Conservation (phyloP, 2,888 invertebrate genomes). For the Tachina lurida region DNA sequence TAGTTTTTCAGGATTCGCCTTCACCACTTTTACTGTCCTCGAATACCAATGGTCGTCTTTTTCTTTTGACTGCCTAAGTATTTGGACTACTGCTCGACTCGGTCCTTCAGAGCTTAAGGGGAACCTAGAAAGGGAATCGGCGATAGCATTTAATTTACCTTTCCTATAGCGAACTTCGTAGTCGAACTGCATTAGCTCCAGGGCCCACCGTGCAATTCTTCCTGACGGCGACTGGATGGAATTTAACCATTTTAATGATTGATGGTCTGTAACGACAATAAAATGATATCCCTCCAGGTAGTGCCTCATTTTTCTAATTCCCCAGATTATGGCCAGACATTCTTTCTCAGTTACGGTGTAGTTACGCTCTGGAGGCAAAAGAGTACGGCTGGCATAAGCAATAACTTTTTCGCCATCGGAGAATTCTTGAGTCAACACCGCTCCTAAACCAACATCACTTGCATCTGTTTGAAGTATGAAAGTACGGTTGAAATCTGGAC, state of each 20-base stretch:
- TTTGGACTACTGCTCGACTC: not conserved
- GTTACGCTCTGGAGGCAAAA: not conserved
- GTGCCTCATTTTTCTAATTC: no score
- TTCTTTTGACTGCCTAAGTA: not conserved
- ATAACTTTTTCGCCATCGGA: conserved; percentile 28
- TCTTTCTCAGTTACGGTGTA: no score
- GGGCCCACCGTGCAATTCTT: conserved; percentile 53
- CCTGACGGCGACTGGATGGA: conserved; percentile 53
- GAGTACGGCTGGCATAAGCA: conserved; percentile 15
- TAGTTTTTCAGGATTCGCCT: conserved; percentile 11
- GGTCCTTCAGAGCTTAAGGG: not conserved
- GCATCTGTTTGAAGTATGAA: conserved; percentile 31
- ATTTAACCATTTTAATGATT: conserved; percentile 54
- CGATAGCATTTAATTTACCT: conserved; percentile 48
- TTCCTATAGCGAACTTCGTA: conserved; percentile 41
- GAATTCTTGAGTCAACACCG: conserved; percentile 33
- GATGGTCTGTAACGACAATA: conserved; percentile 42
- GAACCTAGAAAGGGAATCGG: no score
- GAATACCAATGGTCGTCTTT: no score
- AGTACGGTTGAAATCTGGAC: conserved; percentile 11
- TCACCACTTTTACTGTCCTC: no score
- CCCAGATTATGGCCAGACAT: no score
- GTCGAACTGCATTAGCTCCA: not conserved
- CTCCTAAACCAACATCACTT: conserved; percentile 12
- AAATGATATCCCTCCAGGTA: conserved; percentile 42